Percentiles rank a stretch among this genome's conserved stretches.
Evolutionary conservation across 2,113 vertebrate species (phyloP).

Genomic region (Embiotoca jacksoni): DNA sequence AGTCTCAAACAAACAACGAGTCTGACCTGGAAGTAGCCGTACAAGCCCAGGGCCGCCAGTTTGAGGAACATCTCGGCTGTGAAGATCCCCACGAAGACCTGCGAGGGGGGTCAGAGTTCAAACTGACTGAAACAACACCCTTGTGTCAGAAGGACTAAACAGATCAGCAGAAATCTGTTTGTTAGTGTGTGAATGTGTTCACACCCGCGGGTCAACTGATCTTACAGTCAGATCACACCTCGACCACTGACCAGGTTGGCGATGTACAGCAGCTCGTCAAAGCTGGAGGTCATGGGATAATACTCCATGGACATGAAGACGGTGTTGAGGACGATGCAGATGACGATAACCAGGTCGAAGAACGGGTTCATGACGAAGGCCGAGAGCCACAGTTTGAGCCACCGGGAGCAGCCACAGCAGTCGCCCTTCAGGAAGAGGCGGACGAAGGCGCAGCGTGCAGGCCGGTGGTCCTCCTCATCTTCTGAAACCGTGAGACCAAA

Average conservation of each 20-base stretch:
- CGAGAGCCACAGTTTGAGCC: conserved; percentile 82
- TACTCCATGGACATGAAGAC: conserved; percentile 93
- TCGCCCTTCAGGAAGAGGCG: conserved; percentile 87
- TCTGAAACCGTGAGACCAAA: conserved; percentile 68
- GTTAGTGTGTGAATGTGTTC: no score
- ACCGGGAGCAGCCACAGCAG: conserved; percentile 86
- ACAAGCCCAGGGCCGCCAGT: conserved; percentile 90
- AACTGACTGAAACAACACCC: no score
- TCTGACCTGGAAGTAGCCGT: conserved; percentile 86
- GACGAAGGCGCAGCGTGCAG: conserved; percentile 71
- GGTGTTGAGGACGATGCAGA: conserved; percentile 91
- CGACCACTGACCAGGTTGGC: conserved; percentile 85
- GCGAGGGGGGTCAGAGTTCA: not conserved
- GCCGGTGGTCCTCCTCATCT: not conserved
- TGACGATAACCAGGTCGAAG: conserved; percentile 91
- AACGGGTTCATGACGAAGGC: conserved; percentile 91
- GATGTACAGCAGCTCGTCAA: conserved; percentile 73
- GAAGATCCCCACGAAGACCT: conserved; percentile 93
- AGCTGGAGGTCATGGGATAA: conserved; percentile 87
- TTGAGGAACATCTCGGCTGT: conserved; percentile 91
- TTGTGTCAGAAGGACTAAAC: no score
- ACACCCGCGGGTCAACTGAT: no score
- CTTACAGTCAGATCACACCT: not conserved
- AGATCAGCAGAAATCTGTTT: no score
- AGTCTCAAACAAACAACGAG: not conserved